Evolutionary conservation across 2,888 invertebrate species (phyloP).

Genomic region (Smittia sp.): DNA sequence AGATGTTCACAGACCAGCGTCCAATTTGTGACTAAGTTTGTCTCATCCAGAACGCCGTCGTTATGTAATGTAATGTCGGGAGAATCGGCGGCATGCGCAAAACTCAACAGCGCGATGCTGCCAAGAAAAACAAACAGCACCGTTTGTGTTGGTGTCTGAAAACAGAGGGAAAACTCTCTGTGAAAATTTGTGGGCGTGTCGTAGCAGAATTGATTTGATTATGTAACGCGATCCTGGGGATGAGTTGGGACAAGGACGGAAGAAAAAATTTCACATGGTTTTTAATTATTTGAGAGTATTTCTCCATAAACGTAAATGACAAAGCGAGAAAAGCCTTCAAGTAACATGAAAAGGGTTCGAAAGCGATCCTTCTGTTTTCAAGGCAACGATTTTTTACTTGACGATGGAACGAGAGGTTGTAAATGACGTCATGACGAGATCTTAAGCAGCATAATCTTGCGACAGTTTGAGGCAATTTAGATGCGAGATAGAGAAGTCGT

Average conservation of each 20-base stretch:
- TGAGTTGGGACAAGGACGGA: neutral
- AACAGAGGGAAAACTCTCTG: neutral
- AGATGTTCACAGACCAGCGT: constrained; percentile 54
- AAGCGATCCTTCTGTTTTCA: neutral
- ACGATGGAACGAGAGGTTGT: no score
- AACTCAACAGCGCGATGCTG: neutral
- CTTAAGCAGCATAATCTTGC: no score
- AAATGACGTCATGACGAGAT: no score
- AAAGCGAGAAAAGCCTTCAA: neutral
- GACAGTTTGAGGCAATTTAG: no score
- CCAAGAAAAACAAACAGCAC: neutral
- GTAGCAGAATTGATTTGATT: neutral
- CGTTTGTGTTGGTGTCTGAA: constrained; percentile 24
- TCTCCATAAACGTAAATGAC: neutral
- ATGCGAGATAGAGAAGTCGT: no score
- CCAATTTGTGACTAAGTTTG: constrained; percentile 54
- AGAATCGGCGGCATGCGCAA: constrained; percentile 36
- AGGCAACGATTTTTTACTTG: no score
- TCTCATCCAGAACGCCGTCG: neutral
- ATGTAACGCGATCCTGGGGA: neutral
- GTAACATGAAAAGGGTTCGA: neutral
- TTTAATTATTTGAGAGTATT: constrained; percentile 4
- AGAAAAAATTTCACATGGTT: neutral
- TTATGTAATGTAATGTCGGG: constrained; percentile 32
- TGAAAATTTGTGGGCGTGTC: constrained; percentile 28